Conservation (phyloP, 2,797 vertebrate species). For the Eospalax fontanierii region DNA sequence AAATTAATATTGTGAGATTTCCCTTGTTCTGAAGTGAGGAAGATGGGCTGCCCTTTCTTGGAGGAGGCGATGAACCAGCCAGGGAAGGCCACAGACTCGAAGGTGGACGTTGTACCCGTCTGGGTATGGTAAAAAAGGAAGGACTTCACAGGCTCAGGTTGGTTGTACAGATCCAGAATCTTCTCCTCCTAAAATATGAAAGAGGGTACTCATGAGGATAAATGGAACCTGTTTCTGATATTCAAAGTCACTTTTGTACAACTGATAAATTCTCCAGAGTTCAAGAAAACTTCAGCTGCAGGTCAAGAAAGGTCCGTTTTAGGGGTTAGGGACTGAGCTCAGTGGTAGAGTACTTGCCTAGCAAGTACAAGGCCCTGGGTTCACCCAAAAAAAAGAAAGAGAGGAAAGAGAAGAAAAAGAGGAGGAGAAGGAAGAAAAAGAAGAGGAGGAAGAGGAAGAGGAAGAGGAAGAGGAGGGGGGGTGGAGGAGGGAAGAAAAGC, state of each 20-base stretch:
- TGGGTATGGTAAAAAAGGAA: conserved; percentile 48
- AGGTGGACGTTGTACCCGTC: neutral
- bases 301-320: neutral
- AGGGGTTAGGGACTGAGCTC: neutral
- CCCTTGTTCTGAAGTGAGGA: conserved; percentile 47
- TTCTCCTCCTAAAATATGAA: conserved; percentile 46
- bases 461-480: neutral
- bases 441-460: neutral
- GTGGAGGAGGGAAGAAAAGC: neutral
- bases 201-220: neutral
- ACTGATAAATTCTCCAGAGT: neutral
- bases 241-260: neutral
- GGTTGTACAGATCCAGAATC: conserved; percentile 54
- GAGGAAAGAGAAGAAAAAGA: neutral
- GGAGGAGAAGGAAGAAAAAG: too few relatives aligned
- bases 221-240: neutral
- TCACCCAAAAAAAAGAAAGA: neutral
- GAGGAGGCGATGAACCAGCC: conserved; percentile 71
- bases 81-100: conserved; percentile 70
- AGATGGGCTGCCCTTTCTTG: neutral
- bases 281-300: neutral
- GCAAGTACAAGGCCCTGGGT: neutral
- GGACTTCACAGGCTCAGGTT: neutral
- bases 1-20: conserved; percentile 43
- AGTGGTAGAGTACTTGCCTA: neutral